Conservation (phyloP, 2,113 vertebrate genomes). For the Sylvietta virens region DNA sequence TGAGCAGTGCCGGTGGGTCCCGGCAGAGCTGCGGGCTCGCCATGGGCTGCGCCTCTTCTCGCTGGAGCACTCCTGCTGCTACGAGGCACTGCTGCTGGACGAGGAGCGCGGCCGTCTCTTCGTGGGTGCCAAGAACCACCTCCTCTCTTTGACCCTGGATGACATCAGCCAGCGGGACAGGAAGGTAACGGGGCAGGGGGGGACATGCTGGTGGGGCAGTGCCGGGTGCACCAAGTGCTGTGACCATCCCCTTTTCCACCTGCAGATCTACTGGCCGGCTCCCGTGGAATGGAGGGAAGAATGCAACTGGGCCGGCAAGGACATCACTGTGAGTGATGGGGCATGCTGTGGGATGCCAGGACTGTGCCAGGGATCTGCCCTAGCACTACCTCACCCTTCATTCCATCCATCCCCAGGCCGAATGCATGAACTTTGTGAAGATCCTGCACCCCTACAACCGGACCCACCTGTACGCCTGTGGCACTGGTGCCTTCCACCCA, state of each 20-base stretch:
- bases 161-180: slow-evolving; percentile 89
- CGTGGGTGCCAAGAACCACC: slow-evolving; percentile 88
- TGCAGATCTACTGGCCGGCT: slow-evolving; percentile 92
- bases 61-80: slow-evolving; percentile 90
- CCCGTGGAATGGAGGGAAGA: slow-evolving; percentile 97
- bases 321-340: slow-evolving; percentile 86
- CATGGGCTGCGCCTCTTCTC: slow-evolving; percentile 83
- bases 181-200: slow-evolving; percentile 71
- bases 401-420: slow-evolving; percentile 71
- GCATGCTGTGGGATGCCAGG: accelerated
- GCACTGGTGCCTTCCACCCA: slow-evolving; percentile 94
- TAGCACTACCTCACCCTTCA: accelerated
- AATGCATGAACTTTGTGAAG: slow-evolving; percentile 98
- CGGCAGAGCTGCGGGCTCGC: slow-evolving; percentile 82
- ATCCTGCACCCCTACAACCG: slow-evolving; percentile 89
- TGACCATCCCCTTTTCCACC: background rate
- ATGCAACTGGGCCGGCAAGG: slow-evolving; percentile 98
- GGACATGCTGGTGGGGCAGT: accelerated
- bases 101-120: slow-evolving; percentile 93
- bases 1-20: background rate
- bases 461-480: slow-evolving; percentile 91
- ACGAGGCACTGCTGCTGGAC: slow-evolving; percentile 86
- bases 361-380: background rate
- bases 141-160: slow-evolving; percentile 90
- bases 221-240: accelerated